Evolutionary conservation across 2,797 vertebrate genomes (phyloP).

Genomic region (Antennarius maculatus): DNA sequence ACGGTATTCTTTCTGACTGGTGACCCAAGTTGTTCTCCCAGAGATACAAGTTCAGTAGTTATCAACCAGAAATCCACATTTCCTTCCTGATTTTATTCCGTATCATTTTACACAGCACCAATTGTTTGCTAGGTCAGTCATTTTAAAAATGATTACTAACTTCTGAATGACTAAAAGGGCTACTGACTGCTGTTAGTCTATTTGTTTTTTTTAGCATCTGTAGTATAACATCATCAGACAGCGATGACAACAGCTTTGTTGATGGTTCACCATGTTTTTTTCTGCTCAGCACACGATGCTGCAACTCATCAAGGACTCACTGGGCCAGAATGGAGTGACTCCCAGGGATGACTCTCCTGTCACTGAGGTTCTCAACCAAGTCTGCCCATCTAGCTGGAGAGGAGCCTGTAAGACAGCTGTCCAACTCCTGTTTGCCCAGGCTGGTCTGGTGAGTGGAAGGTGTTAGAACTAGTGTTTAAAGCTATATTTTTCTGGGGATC

Average conservation of each 20-base stretch:
- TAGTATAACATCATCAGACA: constrained; percentile 21
- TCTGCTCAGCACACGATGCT: constrained; percentile 90
- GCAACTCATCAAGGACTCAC: constrained; percentile 94
- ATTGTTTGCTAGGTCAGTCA: not conserved
- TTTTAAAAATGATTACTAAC: not conserved
- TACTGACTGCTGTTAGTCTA: not conserved
- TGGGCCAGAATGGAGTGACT: constrained; percentile 91
- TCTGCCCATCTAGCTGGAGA: constrained; percentile 98
- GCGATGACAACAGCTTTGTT: constrained; percentile 16
- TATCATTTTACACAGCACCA: not conserved
- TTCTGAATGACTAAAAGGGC: not conserved
- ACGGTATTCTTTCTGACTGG: constrained; percentile 81
- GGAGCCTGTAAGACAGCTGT: constrained; percentile 98
- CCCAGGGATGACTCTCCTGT: constrained; percentile 91
- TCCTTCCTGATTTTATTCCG: not conserved
- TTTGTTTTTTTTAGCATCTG: not conserved
- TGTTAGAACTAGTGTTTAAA: not conserved
- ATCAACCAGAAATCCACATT: not conserved
- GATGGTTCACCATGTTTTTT: constrained; percentile 16
- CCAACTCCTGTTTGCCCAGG: constrained; percentile 96
- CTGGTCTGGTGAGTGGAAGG: constrained; percentile 91
- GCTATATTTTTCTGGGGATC: too few species aligned
- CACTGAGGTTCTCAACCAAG: constrained; percentile 96
- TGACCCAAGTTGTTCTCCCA: not conserved
- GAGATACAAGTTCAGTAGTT: not conserved